Evolutionary conservation across 2,888 invertebrate species (phyloP), one percentile per base, ranked within the genome.

Genomic region (Aphodius sticticus): DNA sequence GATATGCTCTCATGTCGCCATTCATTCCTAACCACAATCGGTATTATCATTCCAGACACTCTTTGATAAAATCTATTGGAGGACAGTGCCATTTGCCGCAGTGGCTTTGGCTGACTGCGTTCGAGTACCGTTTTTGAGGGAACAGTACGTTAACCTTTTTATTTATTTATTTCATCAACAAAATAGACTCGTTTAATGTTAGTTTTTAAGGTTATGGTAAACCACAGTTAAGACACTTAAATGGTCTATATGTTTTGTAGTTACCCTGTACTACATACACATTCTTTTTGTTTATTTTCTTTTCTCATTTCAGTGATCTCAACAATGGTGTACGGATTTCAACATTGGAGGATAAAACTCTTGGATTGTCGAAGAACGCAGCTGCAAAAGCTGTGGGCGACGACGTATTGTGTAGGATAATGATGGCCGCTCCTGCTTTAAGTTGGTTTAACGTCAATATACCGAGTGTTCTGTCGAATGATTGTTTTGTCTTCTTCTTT

Each of bases 41-140:
- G 7, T 69, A 69, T 69, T 69, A 14, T 26, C 16, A 83, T 87
- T 89, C 15, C 87, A 94, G 94, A 91, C 90, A 83, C 93, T 94
- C 86, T 74, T 36, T 36, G 95, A 95, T 76, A 94, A 96, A 1
- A 87, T 97, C 79, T 92, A 94, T 83, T 96, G 96, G 4, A 93
- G 99, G 26, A 91, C 98, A 86, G 99, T 99, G 16, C 99, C 99
- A 0, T 95, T 99, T 87, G 95, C 94, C 69, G 99, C 99, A 0
- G 99, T 99, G 0, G 96, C 97, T 77, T 96, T 97, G 69, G 99
- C 99, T 76, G 99, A 99, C 90, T 97, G 97, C 88, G 96, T 99
- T 87, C 99, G 99, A 90, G 98, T 99, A 86, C 99, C 99, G 7
- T 93, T 98, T 92, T 99, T 99, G 99, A 93, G 99, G 87, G 94